Evolutionary conservation across 2,888 invertebrate species (phyloP).

Genomic region (Ashinkailepas kermadecensis): DNA sequence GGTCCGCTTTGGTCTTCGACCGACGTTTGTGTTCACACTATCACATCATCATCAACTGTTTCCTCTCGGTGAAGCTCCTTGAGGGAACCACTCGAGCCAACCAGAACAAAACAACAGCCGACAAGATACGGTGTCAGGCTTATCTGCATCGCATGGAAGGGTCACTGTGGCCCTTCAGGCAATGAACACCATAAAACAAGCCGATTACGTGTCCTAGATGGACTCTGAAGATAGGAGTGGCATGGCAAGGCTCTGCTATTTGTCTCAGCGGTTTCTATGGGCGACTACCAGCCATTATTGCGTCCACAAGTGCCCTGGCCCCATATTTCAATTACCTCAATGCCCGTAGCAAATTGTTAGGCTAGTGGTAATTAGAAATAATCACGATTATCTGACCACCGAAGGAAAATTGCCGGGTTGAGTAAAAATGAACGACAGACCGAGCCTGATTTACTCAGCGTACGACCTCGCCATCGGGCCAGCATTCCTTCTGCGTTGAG

Average conservation of each 20-base stretch:
- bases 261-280: neutral
- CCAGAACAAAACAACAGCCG: neutral
- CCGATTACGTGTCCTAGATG: neutral
- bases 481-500: no score
- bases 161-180: neutral
- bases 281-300: neutral
- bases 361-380: neutral
- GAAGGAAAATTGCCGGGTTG: neutral
- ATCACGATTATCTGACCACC: neutral
- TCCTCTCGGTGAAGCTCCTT: neutral
- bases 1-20: no score
- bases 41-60: neutral
- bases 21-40: neutral
- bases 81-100: neutral
- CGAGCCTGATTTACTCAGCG: neutral
- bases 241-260: slow-evolving; percentile 1
- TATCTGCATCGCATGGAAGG: neutral
- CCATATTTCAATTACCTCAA: slow-evolving; percentile 3
- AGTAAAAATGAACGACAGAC: neutral
- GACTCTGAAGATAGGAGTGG: neutral
- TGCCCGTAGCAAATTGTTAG: neutral
- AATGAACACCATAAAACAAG: neutral
- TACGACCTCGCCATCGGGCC: neutral
- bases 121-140: neutral
- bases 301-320: neutral